Conservation (phyloP, 2,888 invertebrate species). For the Artemia sp. region DNA sequence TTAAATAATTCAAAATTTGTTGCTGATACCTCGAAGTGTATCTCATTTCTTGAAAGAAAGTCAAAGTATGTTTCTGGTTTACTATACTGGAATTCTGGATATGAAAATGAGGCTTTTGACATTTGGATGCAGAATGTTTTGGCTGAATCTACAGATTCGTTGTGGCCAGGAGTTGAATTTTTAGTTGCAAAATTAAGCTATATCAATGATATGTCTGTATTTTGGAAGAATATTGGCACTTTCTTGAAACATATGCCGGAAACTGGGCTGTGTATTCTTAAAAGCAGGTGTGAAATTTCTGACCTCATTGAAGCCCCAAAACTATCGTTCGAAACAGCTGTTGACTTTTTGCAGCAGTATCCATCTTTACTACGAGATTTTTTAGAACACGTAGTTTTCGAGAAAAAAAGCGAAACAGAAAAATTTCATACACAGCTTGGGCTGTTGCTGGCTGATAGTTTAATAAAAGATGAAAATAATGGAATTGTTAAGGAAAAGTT, state of each 20-base stretch:
- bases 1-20: not conserved
- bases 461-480: not conserved
- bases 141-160: not conserved
- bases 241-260: not conserved
- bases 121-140: not conserved
- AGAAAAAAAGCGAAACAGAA: not conserved
- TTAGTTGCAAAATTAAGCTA: not conserved
- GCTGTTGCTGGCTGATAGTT: not conserved
- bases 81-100: not conserved
- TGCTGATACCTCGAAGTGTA: not conserved
- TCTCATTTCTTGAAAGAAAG: not conserved
- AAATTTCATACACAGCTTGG: constrained; percentile 10
- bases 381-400: not conserved
- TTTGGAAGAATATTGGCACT: not conserved
- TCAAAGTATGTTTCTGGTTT: not conserved
- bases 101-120: not conserved
- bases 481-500: not conserved
- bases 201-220: not conserved
- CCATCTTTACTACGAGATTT: not conserved
- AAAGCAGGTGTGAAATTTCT: not conserved
- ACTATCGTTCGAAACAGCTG: not conserved
- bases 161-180: not conserved
- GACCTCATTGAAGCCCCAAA: not conserved
- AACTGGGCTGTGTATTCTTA: not conserved
- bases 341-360: constrained; percentile 3